A percentile compares a stretch with the other conserved stretches of the same genome.
Conservation (phyloP, 2,113 vertebrate genomes). For the Ptychochromis oligacanthus region DNA sequence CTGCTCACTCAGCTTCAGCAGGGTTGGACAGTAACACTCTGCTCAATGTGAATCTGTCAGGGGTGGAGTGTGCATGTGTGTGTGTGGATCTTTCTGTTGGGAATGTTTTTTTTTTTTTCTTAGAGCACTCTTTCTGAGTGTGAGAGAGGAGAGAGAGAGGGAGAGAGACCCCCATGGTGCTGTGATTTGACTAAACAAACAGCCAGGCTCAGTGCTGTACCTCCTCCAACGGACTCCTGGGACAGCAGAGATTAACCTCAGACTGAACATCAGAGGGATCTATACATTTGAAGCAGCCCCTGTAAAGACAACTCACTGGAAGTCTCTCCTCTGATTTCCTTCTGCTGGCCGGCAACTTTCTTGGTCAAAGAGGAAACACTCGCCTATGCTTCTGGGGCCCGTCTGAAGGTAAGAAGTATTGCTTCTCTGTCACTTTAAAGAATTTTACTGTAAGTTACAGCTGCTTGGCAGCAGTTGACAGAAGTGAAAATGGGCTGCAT, state of each 20-base stretch:
- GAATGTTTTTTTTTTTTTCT: constrained; percentile 43
- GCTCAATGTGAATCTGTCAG: constrained; percentile 62
- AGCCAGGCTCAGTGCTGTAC: constrained; percentile 51
- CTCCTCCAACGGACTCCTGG: constrained; percentile 69
- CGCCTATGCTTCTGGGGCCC: constrained; percentile 29
- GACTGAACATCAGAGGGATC: constrained; percentile 73
- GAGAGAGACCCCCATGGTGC: constrained; percentile 51
- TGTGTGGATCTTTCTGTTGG: constrained; percentile 39
- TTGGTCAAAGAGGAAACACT: constrained; percentile 33
- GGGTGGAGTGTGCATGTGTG: constrained; percentile 29
- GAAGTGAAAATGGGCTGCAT: neutral
- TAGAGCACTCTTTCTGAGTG: constrained; percentile 66
- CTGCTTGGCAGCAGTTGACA: constrained; percentile 39
- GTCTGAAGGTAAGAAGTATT: constrained; percentile 71
- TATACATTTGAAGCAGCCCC: constrained; percentile 61
- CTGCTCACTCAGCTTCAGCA: constrained; percentile 39
- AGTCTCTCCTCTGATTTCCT: constrained; percentile 56
- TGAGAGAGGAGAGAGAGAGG: constrained; percentile 47
- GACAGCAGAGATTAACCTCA: constrained; percentile 75
- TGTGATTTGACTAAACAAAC: constrained; percentile 80
- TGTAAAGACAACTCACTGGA: constrained; percentile 62
- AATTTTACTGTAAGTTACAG: constrained; percentile 23
- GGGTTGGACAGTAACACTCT: constrained; percentile 54
- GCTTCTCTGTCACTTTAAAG: constrained; percentile 17
- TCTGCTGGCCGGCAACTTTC: constrained; percentile 19